These are phyloP conservation scores for Palythoa caribaeorum DNA, from an alignment of 92 coral and sea anemone genomes.

Conservation along the genomic window DNA sequence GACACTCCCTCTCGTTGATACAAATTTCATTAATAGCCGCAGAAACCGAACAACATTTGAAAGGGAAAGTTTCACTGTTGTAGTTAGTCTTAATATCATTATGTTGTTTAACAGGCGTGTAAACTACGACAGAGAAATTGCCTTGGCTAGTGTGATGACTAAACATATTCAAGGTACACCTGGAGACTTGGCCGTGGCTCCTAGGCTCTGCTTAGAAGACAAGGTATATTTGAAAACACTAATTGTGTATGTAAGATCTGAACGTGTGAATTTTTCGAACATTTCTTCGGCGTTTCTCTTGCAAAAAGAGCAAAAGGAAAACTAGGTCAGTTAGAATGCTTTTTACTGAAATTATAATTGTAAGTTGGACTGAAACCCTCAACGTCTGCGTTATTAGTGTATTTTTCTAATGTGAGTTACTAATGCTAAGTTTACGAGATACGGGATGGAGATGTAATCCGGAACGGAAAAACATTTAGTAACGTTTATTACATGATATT, in stretches of 20 bases:
- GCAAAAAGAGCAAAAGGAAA: not conserved
- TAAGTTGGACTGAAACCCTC: not conserved
- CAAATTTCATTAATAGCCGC: too few relatives aligned
- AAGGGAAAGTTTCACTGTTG: too few relatives aligned
- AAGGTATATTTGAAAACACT: slow-evolving; percentile 59
- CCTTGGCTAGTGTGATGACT: slow-evolving; percentile 81
- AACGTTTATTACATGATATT: too few relatives aligned
- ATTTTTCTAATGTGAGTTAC: not conserved
- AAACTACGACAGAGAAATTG: slow-evolving; percentile 82
- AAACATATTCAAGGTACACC: slow-evolving; percentile 69
- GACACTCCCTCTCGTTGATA: too few relatives aligned
- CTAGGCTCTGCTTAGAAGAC: slow-evolving; percentile 77
- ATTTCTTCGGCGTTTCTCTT: not conserved
- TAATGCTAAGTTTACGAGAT: too few relatives aligned
- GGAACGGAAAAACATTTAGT: too few relatives aligned
- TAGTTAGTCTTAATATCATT: not conserved
- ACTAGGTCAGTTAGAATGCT: not conserved
- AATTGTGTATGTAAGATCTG: not conserved
- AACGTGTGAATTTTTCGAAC: not conserved
- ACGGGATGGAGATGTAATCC: too few relatives aligned
- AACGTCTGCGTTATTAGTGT: not conserved
- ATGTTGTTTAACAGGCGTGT: slow-evolving; percentile 74
- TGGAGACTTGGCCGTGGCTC: slow-evolving; percentile 73
- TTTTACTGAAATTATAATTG: not conserved
- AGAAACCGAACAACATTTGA: too few relatives aligned